These are phyloP conservation scores for Eulemur mongoz DNA, from an alignment of 2,797 vertebrate genomes.

Conservation along the genomic window DNA sequence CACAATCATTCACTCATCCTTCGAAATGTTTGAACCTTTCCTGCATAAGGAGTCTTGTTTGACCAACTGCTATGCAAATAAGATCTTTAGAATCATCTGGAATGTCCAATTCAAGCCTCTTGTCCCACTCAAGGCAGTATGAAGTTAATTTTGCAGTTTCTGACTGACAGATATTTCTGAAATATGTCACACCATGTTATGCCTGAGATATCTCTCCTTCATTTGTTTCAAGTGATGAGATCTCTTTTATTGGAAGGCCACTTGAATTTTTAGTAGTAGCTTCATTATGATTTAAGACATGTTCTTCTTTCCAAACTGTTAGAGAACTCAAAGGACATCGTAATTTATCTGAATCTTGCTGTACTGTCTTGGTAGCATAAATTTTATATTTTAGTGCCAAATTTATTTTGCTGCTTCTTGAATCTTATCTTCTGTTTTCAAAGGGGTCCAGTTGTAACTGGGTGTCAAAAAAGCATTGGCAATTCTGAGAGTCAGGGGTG, in stretches of 20 bases:
- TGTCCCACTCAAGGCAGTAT: slow-evolving; percentile 89
- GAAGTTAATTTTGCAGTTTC: slow-evolving; percentile 87
- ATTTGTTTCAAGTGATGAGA: neutral
- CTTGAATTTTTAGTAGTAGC: slow-evolving; percentile 12
- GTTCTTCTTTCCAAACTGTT: slow-evolving; percentile 42
- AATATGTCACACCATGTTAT: slow-evolving; percentile 63
- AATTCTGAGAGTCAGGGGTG: slow-evolving; percentile 90
- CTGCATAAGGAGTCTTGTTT: slow-evolving; percentile 93
- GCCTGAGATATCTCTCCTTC: neutral
- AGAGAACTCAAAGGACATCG: neutral
- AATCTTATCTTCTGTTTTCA: slow-evolving; percentile 39
- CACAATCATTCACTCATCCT: slow-evolving; percentile 93
- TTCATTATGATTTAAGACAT: slow-evolving; percentile 40
- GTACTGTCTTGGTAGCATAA: neutral
- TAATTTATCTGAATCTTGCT: slow-evolving; percentile 37
- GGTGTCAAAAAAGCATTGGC: slow-evolving; percentile 89
- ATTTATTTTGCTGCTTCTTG: slow-evolving; percentile 53
- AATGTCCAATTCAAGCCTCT: slow-evolving; percentile 89
- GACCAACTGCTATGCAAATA: slow-evolving; percentile 92
- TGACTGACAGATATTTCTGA: slow-evolving; percentile 84
- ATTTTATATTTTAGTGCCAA: slow-evolving; percentile 7
- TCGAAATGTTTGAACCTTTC: slow-evolving; percentile 95
- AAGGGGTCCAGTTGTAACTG: slow-evolving; percentile 83
- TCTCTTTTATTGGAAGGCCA: neutral
- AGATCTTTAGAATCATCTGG: slow-evolving; percentile 94